Percentiles rank a stretch among this genome's conserved stretches.
Evolutionary conservation across 2,888 invertebrate genomes (phyloP).

Genomic region (Orthosia gothica): DNA sequence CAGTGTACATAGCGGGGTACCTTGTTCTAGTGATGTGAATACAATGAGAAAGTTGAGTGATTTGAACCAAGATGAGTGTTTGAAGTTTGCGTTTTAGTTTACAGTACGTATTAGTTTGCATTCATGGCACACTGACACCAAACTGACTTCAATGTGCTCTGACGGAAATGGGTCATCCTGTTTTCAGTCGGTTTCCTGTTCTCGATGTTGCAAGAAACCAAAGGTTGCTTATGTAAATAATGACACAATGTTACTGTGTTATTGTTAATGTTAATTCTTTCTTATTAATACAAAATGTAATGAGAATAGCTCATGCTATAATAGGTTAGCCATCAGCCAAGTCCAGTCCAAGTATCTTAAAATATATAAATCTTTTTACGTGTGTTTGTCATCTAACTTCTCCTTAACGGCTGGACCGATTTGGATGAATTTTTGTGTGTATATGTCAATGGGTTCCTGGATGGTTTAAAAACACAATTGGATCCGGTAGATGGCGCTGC

Average conservation of each 20-base stretch:
- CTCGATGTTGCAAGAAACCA: slow-evolving; percentile 3
- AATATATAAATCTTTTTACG: too few species aligned
- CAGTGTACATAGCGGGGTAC: background rate
- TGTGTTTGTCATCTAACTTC: too few species aligned
- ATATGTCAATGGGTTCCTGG: too few species aligned
- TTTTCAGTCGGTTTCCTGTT: background rate
- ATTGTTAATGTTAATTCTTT: too few species aligned
- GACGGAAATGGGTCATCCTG: slow-evolving; percentile 16
- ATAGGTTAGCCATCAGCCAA: too few species aligned
- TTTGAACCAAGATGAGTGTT: slow-evolving; percentile 14
- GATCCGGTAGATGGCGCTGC: too few species aligned
- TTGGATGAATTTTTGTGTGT: too few species aligned
- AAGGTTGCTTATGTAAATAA: background rate
- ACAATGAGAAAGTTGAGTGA: slow-evolving; percentile 18
- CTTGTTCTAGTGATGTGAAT: slow-evolving; percentile 55
- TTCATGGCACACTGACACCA: slow-evolving; percentile 7
- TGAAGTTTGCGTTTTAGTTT: slow-evolving; percentile 25
- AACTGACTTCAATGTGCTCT: slow-evolving; percentile 19
- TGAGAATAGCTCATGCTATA: too few species aligned
- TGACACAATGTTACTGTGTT: background rate
- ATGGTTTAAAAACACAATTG: too few species aligned
- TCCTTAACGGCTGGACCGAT: too few species aligned
- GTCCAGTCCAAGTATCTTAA: too few species aligned
- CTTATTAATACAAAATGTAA: too few species aligned
- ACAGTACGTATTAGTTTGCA: background rate